Evolutionary conservation across 2,113 vertebrate species (phyloP).

Genomic region (Bos taurus): DNA sequence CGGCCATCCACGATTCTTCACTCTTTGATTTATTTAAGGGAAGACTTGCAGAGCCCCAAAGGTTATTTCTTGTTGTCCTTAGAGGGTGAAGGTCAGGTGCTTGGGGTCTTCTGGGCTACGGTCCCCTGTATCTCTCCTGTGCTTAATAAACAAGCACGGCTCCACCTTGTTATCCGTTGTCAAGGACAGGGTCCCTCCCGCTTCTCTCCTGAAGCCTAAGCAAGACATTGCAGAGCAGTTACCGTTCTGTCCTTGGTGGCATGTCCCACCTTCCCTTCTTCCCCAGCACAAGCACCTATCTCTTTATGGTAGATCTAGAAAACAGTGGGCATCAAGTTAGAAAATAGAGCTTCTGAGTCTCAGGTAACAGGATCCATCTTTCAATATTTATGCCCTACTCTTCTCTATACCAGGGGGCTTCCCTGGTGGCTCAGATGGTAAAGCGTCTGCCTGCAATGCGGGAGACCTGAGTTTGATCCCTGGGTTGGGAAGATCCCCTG

Average conservation of each 20-base stretch:
- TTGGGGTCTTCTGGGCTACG: background rate
- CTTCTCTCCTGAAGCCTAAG: background rate
- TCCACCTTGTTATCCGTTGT: background rate
- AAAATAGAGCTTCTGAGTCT: background rate
- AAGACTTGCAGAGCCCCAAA: background rate
- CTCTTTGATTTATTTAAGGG: background rate
- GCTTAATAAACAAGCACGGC: background rate
- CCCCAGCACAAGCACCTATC: background rate
- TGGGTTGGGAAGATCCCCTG: background rate
- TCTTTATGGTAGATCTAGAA: background rate
- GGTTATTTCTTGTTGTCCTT: background rate
- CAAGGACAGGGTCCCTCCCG: background rate
- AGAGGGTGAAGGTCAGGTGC: background rate
- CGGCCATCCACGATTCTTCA: background rate
- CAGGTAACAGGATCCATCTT: background rate
- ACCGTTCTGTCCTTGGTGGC: background rate
- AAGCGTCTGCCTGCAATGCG: background rate
- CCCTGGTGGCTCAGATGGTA: background rate
- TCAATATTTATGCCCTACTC: background rate
- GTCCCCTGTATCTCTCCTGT: background rate
- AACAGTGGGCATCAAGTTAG: background rate
- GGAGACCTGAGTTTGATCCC: background rate
- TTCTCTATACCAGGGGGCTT: background rate
- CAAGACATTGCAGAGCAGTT: background rate
- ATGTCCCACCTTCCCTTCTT: background rate